Conservation (phyloP, 2,113 vertebrate species). For the Ariopsis seemanni region DNA sequence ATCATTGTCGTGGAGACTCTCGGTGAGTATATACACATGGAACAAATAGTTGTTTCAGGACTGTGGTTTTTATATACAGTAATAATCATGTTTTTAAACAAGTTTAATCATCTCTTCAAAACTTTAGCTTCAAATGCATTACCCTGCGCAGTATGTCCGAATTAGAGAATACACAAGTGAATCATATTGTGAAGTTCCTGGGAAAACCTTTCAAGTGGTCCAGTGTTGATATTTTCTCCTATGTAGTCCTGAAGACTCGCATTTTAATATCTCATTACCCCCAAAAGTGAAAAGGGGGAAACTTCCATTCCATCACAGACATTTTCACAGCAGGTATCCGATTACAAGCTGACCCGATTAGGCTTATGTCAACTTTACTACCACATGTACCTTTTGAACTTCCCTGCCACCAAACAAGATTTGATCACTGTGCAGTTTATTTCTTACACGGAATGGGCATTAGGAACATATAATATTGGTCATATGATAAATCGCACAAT, state of each 20-base stretch:
- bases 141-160: background rate
- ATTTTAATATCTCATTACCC: background rate
- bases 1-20: slow-evolving; percentile 86
- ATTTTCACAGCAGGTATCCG: background rate
- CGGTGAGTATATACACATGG: slow-evolving; percentile 71
- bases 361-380: too few species aligned
- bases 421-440: background rate
- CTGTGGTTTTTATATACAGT: background rate
- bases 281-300: background rate
- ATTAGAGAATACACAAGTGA: background rate
- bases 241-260: background rate
- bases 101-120: background rate
- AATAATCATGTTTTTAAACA: slow-evolving; percentile 8
- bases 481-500: background rate
- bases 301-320: background rate
- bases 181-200: background rate
- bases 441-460: background rate
- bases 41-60: background rate
- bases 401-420: too few species aligned
- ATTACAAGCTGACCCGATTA: background rate
- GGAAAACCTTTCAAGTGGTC: background rate
- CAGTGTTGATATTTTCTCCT: background rate
- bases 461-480: background rate
- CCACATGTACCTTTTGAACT: too few species aligned
- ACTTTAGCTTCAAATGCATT: background rate